Base-by-base conservation (phyloP, 2,113 vertebrate species). In the Syngnathus floridae region DNA sequence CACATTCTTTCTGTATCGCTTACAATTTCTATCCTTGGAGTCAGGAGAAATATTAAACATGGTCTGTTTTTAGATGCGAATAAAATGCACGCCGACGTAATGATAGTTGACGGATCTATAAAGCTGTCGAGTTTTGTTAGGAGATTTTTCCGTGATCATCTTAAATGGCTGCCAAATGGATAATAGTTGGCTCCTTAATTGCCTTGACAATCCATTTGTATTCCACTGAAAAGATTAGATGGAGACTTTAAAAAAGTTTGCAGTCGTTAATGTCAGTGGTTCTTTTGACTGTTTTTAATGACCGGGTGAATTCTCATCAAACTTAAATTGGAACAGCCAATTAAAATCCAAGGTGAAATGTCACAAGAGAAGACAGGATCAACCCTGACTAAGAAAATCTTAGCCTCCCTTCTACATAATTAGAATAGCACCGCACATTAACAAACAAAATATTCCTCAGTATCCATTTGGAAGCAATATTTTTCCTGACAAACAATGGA, bases 381-480 rank as follows among this genome's bases (percentile, higher is more conserved):
- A 52, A 54, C 51, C 51, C 21, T 31, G 26, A 31, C 26, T 31
- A 13, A 22, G 5, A 22, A 12, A 54, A 26, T 26, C 21, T 12
- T 54, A 26, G 51, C 22, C 21, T 54, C n/a, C 10, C 8, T 8
- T 41, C 40, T 19, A n/a, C 48, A 51, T 13, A 69, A 67, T 72
- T 31, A 65, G 8, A 38, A 37, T 48, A 66, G 36, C 16, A 41
- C 7, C 41, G 9, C 11, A 16, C 2, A 59, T 14, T 19, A 3
- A 55, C 5, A 52, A 52, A 22, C 4, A 7, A 16, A 13, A 72
- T 17, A 16, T 40, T 37, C 7, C 7, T 69, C 7, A 68, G n/a
- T 36, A 62, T 10, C 51, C 67, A 16, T 67, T 57, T 63, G 26
- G 60, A 48, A 26, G 52, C 36, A 37, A 16, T 36, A 21, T 56